phyloP scores from a whole-genome alignment of 2,888 invertebrate genomes.

The Muschampia plurimacula region DNA sequence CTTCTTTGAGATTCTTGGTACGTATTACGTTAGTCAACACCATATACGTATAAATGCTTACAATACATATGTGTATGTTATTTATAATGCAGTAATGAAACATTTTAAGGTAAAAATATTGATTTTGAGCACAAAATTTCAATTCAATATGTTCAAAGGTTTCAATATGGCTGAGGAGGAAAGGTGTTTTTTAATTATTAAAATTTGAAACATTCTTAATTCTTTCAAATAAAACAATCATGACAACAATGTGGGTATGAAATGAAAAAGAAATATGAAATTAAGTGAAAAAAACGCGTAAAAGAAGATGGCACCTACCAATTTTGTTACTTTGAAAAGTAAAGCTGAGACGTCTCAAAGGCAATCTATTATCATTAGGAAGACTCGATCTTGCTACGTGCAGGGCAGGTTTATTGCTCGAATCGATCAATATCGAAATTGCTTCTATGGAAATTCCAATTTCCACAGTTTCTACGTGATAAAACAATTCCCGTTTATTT shows the following conservation, averaged over 20 bases:
- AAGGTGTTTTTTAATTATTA: no score
- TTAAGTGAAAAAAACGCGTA: not conserved
- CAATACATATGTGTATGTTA: no score
- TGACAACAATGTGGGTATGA: no score
- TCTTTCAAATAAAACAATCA: no score
- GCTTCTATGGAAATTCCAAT: slow-evolving; percentile 16
- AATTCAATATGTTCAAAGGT: no score
- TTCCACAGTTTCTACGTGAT: not conserved
- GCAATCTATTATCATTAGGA: slow-evolving; percentile 55
- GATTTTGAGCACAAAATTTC: no score
- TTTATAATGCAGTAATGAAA: no score
- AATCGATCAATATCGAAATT: slow-evolving; percentile 31
- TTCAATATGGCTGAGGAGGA: no score
- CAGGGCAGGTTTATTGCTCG: slow-evolving; percentile 44
- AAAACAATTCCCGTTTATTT: not conserved
- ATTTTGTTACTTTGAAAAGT: slow-evolving; percentile 16
- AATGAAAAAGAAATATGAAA: no score
- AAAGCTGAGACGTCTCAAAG: slow-evolving; percentile 42
- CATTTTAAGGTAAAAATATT: no score
- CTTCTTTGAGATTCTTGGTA: not conserved
- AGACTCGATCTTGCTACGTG: slow-evolving; percentile 47
- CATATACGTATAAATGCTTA: no score
- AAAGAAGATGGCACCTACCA: not conserved
- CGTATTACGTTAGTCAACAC: not conserved
- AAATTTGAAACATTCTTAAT: no score